Conservation (phyloP, 2,113 vertebrate genomes). For the Cepphus grylle region DNA sequence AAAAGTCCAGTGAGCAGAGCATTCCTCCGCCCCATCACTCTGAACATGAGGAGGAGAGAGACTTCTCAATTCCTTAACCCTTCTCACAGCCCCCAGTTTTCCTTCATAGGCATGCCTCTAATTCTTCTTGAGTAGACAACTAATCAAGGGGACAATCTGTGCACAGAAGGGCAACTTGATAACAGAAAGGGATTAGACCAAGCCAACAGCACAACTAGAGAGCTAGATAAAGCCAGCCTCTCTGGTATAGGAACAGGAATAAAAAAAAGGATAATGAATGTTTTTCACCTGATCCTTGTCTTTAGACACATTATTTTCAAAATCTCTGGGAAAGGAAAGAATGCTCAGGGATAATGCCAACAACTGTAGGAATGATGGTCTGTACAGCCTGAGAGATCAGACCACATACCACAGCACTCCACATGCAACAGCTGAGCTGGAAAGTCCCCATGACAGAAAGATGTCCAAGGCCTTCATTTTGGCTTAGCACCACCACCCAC, state of each 20-base stretch:
- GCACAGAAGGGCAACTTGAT: background rate
- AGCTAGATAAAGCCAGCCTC: background rate
- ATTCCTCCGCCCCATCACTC: background rate
- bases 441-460: background rate
- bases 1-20: background rate
- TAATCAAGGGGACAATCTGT: background rate
- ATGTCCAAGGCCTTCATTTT: background rate
- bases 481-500: background rate
- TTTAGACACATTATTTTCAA: background rate
- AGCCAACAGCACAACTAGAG: background rate
- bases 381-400: background rate
- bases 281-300: background rate
- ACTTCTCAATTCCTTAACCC: background rate
- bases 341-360: background rate
- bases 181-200: background rate
- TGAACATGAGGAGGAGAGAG: background rate
- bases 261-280: background rate
- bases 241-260: background rate
- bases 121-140: background rate
- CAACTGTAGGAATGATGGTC: background rate
- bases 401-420: accelerated
- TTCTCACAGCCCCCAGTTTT: background rate
- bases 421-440: background rate
- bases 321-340: background rate
- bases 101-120: background rate